A percentile compares a stretch with the other conserved stretches of the same genome.
Conservation (phyloP, 1,140 invertebrate genomes). For the Drosophila dunni region DNA sequence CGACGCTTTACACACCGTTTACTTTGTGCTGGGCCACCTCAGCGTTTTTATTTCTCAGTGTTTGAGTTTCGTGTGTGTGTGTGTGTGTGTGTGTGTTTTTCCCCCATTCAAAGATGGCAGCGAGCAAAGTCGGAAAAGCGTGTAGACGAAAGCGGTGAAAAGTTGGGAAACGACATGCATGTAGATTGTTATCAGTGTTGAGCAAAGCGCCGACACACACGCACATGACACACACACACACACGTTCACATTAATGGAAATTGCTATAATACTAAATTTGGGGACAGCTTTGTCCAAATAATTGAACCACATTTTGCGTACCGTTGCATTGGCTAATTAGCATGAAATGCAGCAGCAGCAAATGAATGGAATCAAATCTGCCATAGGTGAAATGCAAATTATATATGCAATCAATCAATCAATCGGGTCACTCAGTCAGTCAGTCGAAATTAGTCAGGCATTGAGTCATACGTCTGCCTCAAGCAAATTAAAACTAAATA, state of each 20-base stretch:
- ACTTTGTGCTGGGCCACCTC: constrained; percentile 69
- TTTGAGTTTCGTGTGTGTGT: constrained; percentile 52
- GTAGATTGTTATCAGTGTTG: constrained; percentile 73
- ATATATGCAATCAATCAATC: constrained; percentile 18
- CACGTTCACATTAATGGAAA: constrained; percentile 6
- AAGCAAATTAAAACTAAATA: constrained; percentile 58
- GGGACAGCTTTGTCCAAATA: constrained; percentile 34
- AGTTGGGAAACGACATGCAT: constrained; percentile 20
- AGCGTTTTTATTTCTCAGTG: constrained; percentile 67
- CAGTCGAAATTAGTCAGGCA: constrained; percentile 10
- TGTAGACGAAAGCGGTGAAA: not conserved
- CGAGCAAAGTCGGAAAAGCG: not conserved
- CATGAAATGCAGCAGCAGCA: constrained; percentile 15
- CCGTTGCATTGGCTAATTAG: constrained; percentile 61
- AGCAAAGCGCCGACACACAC: constrained; percentile 48
- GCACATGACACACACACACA: constrained; percentile 20
- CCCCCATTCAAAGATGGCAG: constrained; percentile 33
- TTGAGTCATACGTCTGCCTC: constrained; percentile 43
- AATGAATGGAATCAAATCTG: not conserved
- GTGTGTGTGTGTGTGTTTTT: constrained; percentile 39
- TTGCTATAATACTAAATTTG: constrained; percentile 4
- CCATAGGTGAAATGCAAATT: constrained; percentile 42
- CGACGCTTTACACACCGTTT: constrained; percentile 58
- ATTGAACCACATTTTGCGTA: constrained; percentile 59
- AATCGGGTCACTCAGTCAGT: constrained; percentile 37